phyloP scores from a whole-genome alignment of 2,888 invertebrate species.

The Gymnosoma rotundatum region DNA sequence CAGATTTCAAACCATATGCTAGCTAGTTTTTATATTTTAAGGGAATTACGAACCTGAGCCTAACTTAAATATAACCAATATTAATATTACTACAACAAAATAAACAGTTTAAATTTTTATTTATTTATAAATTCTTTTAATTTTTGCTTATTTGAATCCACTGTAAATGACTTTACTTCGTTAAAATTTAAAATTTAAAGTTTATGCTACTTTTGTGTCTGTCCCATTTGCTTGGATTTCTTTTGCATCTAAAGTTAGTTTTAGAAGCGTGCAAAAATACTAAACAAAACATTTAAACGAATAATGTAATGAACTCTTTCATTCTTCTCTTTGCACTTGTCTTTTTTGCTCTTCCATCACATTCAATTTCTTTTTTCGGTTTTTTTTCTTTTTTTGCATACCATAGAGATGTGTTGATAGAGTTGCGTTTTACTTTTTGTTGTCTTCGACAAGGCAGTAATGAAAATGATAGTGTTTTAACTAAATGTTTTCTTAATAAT shows the following conservation, averaged over 20 bases:
- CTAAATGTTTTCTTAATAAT: slow-evolving; percentile 68
- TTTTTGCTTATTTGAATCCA: not conserved
- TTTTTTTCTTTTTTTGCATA: slow-evolving; percentile 6
- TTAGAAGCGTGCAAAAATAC: slow-evolving; percentile 49
- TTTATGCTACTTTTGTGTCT: slow-evolving; percentile 11
- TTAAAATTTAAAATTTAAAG: too few species aligned
- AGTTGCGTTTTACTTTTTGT: slow-evolving; percentile 18
- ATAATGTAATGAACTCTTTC: slow-evolving; percentile 60
- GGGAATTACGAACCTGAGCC: too few species aligned
- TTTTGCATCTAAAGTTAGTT: not conserved
- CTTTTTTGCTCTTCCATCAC: slow-evolving; percentile 32
- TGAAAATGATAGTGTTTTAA: slow-evolving; percentile 67
- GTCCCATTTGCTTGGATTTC: not conserved
- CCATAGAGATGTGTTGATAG: slow-evolving; percentile 27
- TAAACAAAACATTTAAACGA: not conserved
- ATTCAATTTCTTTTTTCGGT: slow-evolving; percentile 11
- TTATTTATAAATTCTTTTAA: too few species aligned
- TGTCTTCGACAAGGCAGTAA: slow-evolving; percentile 53
- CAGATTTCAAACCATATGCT: too few species aligned
- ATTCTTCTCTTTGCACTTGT: slow-evolving; percentile 12
- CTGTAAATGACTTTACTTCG: not conserved
- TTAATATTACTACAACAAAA: too few species aligned
- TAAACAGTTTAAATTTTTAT: too few species aligned
- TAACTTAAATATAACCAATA: too few species aligned
- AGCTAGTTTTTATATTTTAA: too few species aligned